A percentile compares a stretch with the other conserved stretches of the same genome.
phyloP scores from a whole-genome alignment of 2,888 invertebrate genomes.

The Tiliacea aurago region DNA sequence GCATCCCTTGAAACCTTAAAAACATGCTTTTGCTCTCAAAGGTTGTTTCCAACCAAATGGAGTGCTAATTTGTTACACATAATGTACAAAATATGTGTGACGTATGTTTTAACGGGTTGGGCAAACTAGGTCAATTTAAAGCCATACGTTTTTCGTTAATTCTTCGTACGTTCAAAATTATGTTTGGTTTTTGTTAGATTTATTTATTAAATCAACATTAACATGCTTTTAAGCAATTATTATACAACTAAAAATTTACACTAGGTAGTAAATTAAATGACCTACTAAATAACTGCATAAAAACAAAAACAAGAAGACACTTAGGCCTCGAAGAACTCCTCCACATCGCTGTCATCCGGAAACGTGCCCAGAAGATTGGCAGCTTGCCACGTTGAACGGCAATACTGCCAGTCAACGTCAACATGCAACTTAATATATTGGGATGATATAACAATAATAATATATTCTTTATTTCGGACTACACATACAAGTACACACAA shows the following conservation, averaged over 20 bases:
- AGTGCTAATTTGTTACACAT: constrained; percentile 68
- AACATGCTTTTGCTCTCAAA: constrained; percentile 77
- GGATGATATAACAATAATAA: no score
- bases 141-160: not conserved
- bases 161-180: not conserved
- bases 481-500: no score
- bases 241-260: not conserved
- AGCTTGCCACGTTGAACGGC: not conserved
- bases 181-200: not conserved
- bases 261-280: not conserved
- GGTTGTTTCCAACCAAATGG: constrained; percentile 66
- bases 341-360: not conserved
- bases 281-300: no score
- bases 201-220: not conserved
- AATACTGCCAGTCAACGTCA: not conserved
- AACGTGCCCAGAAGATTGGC: not conserved
- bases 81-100: constrained; percentile 52
- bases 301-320: not conserved
- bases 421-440: not conserved
- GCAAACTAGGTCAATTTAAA: constrained; percentile 31
- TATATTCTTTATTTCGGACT: no score
- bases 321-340: not conserved
- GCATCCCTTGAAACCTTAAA: constrained; percentile 67
- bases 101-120: constrained; percentile 17
- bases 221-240: not conserved